Evolutionary conservation across 2,888 invertebrate genomes (phyloP).

Genomic region (Rotaria macrura): DNA sequence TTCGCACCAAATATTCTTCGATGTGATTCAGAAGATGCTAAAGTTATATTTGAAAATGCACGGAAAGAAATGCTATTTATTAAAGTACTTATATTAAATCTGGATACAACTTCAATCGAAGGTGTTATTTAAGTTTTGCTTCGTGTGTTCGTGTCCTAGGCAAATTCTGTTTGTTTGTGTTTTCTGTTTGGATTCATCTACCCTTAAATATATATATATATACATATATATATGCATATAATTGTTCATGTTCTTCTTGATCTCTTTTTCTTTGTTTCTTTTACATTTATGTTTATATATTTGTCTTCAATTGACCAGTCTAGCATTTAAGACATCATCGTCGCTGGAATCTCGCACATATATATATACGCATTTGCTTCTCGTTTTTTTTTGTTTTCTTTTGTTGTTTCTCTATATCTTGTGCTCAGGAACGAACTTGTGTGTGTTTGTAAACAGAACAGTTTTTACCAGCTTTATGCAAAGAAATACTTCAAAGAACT

Average conservation of each 20-base stretch:
- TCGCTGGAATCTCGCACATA: too few species aligned
- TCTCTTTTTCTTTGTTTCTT: neutral
- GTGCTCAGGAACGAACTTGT: too few species aligned
- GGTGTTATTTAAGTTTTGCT: neutral
- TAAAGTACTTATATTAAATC: constrained; percentile 78
- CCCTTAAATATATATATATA: neutral
- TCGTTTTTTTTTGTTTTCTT: too few species aligned
- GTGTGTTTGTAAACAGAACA: too few species aligned
- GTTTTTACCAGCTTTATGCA: too few species aligned
- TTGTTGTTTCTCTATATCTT: too few species aligned
- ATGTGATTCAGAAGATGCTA: constrained; percentile 83
- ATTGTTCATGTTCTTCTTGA: neutral
- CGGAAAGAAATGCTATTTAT: constrained; percentile 96
- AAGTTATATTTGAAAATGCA: constrained; percentile 88
- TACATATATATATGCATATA: neutral
- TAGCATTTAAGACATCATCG: neutral
- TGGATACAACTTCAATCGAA: constrained; percentile 47
- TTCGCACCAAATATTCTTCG: constrained; percentile 94
- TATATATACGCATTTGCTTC: too few species aligned
- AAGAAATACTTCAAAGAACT: too few species aligned
- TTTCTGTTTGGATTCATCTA: neutral
- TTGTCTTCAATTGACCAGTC: neutral
- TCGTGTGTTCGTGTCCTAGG: neutral
- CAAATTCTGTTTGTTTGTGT: neutral
- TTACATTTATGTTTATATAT: constrained; percentile 1